These are phyloP conservation scores for Geotrupes spiniger DNA, from an alignment of 2,888 invertebrate genomes.

Conservation along the genomic window DNA sequence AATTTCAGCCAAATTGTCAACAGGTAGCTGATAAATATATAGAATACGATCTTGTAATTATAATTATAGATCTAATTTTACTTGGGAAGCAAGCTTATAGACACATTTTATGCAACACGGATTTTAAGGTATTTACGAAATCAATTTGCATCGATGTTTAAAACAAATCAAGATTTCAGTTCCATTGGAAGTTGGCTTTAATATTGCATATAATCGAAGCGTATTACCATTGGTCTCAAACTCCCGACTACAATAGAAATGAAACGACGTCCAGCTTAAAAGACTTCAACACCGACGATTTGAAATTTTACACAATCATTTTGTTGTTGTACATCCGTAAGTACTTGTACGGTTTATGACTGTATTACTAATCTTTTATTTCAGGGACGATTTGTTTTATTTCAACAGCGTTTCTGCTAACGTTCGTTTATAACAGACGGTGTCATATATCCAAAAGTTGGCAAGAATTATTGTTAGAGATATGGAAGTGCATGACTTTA, in stretches of 20 bases:
- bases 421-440: constrained; percentile 14
- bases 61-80: constrained; percentile 80
- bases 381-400: constrained; percentile 18
- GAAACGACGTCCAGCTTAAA: not conserved
- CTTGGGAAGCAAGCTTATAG: constrained; percentile 79
- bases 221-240: constrained; percentile 64
- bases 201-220: constrained; percentile 78
- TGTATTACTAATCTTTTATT: not conserved
- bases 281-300: constrained; percentile 17
- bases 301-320: constrained; percentile 16
- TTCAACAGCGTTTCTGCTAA: constrained; percentile 13
- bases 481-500: constrained; percentile 60
- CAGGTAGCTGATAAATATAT: constrained; percentile 83
- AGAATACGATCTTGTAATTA: constrained; percentile 86
- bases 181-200: constrained; percentile 68
- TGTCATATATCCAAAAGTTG: constrained; percentile 17
- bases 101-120: constrained; percentile 79
- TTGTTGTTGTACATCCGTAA: constrained; percentile 16
- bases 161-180: constrained; percentile 31
- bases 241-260: constrained; percentile 7
- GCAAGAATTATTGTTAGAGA: constrained; percentile 32
- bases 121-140: constrained; percentile 63
- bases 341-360: not conserved
- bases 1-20: constrained; percentile 68
- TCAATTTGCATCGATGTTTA: constrained; percentile 3